Evolutionary conservation across 2,113 vertebrate species (phyloP), one percentile per base, ranked within the genome.

Genomic region (Telmatochromis brachygnathus): DNA sequence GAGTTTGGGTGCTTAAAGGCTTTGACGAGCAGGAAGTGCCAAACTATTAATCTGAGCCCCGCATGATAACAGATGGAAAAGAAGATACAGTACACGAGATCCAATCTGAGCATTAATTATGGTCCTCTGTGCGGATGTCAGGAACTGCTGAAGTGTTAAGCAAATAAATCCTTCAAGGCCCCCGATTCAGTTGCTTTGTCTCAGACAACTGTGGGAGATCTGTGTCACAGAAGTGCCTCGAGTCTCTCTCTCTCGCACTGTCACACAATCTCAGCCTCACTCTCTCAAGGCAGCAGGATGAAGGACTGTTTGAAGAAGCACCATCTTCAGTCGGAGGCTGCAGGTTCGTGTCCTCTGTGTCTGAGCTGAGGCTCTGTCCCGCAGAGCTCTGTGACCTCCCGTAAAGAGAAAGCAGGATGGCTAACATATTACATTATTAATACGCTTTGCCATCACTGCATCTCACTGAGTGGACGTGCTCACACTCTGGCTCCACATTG

Each of bases 51-150:
- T 95, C 93, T 84, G 82, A 82, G 92, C 87, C 86, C 79, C 3
- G 84, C 79, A 37, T 73, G 93, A 90, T 92, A 91, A 92, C 93
- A 94, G 94, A 96, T 95, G 95, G 91, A 94, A 94, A 92, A 84
- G 79, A 83, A 94, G 95, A 96, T 96, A 95, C 82, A 65, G 84
- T 56, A 85, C 75, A 77, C 56, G 17, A 95, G 92, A 93, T 94
- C 89, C 79, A 92, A 94, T 95, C 94, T 89, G 86, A 90, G 90
- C 85, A 73, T 93, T 94, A 92, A 95, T 94, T 93, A 92, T 21
- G 51, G 49, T 26, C 42, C 87, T 84, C 45, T 81, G 79, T 62
- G 58, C 81, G 70, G 56, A 80, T 82, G 84, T 87, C 14, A 30
- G 90, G 82, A 75, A 23, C 80, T 77, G 89, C 83, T 80, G 17